Evolutionary conservation across 2,113 vertebrate species (phyloP).

Genomic region (Phyllostomus hastatus): DNA sequence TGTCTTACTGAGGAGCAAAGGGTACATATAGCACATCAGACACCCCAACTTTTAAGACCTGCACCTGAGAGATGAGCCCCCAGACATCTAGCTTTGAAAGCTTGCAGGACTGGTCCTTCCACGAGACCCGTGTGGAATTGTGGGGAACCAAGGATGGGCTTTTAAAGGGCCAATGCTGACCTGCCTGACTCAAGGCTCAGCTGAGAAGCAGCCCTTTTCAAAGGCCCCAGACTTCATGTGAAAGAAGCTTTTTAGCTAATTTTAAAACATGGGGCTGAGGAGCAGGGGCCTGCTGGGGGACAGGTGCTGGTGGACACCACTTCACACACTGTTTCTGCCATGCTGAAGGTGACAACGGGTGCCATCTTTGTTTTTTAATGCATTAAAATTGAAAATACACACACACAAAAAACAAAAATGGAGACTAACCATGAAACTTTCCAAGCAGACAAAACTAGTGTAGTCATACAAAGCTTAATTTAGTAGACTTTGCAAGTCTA

Average conservation of each 20-base stretch:
- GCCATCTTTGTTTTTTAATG: background rate
- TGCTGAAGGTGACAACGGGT: background rate
- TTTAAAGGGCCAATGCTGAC: background rate
- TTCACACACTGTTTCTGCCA: background rate
- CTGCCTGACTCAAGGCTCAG: background rate
- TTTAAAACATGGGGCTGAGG: background rate
- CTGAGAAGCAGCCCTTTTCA: background rate
- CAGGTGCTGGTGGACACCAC: background rate
- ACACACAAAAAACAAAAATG: background rate
- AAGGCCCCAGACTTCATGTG: background rate
- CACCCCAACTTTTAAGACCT: background rate
- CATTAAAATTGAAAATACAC: background rate
- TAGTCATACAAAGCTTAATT: background rate
- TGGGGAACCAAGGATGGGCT: background rate
- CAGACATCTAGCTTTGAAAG: background rate
- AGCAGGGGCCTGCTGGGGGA: background rate
- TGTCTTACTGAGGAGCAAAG: background rate
- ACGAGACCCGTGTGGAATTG: rapidly evolving
- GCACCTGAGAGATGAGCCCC: background rate
- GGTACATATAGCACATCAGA: too few relatives aligned
- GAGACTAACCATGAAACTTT: background rate
- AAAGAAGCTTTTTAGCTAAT: background rate
- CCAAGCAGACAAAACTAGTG: background rate
- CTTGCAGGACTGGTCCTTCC: rapidly evolving
- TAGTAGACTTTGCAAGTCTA: background rate